Evolutionary conservation across 2,113 vertebrate species (phyloP), one percentile per base, ranked within the genome.

Genomic region (Todiramphus saurophagus): DNA sequence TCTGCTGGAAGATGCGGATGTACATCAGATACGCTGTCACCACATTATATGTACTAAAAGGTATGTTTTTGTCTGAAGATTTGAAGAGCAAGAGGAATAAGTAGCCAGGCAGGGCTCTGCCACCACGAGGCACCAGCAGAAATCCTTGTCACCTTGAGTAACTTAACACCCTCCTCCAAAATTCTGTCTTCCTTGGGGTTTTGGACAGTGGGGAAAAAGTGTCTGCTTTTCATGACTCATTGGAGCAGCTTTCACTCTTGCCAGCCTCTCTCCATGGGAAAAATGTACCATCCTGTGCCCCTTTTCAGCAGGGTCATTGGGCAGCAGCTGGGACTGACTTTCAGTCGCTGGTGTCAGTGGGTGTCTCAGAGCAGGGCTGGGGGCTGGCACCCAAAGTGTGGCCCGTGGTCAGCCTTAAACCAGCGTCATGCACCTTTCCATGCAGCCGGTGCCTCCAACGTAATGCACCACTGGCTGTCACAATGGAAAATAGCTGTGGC

Each of bases 291-390:
- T 16, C 13, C 8, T 18, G 7, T 2, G 1, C 9, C 28, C 20
- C 10, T 70, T 89, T 74, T 44, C 4, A 4, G 48, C 0, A 0
- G 25, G 16, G 43, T 2, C 5, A 23, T 25, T 44, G 2, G 4
- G 24, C 20, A 44, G 55, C 27, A 67, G 24, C 24, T 53, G 46
- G 88, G 24, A 66, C 56, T 74, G 1, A 1, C 20, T 55, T 78
- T 82, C 1, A 1, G 37, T 50, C 4, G 0, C 51, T 70, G 83
- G 11, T 2, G 2, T 85, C 3, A 4, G 64, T 2, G 10, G 35
- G 50, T 74, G 8, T 16, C 87, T 70, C 5, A 1, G 48, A 69
- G 39, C 33, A 69, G 59, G 48, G 25, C 39, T 90, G 15, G 37
- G 33, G 44, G 23, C 68, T 80, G 63, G 16, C 5, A 4, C 46